phyloP scores from a whole-genome alignment of 2,888 invertebrate genomes.

The Amblyjoppa fuscipennis region DNA sequence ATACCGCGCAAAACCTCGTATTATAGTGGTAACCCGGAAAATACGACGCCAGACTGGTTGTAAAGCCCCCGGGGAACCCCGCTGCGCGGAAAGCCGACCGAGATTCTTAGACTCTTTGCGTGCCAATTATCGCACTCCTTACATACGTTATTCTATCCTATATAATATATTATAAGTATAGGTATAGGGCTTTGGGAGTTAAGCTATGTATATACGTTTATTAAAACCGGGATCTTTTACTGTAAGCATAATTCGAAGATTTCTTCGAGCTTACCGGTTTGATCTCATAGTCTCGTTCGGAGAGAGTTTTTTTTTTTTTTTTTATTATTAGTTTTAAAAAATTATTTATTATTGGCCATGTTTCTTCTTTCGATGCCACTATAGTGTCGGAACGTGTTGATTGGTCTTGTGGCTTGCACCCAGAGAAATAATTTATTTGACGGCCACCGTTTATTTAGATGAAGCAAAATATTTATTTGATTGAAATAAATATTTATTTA shows the following conservation, averaged over 20 bases:
- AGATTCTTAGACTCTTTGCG: conserved; percentile 61
- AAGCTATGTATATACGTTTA: background rate
- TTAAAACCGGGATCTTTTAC: background rate
- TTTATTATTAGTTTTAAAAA: conserved; percentile 1
- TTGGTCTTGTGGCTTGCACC: background rate
- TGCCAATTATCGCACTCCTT: conserved; percentile 69
- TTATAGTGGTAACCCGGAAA: conserved; percentile 67
- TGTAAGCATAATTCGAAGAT: conserved; percentile 4
- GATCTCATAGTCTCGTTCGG: background rate
- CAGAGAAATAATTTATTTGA: no score
- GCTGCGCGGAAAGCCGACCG: conserved; percentile 73
- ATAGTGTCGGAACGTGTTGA: background rate
- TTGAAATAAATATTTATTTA: no score
- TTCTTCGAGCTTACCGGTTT: background rate
- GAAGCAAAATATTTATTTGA: no score
- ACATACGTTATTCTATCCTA: conserved; percentile 50
- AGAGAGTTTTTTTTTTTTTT: background rate
- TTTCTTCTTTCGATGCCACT: background rate
- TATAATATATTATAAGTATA: conserved; percentile 29
- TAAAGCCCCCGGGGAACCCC: conserved; percentile 73
- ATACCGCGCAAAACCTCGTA: background rate
- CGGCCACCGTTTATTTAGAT: no score
- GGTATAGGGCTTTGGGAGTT: background rate
- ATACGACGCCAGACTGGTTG: conserved; percentile 72
- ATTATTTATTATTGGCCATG: background rate